Evolutionary conservation across 2,888 invertebrate species (phyloP).

Genomic region (Chelonus formosanus): DNA sequence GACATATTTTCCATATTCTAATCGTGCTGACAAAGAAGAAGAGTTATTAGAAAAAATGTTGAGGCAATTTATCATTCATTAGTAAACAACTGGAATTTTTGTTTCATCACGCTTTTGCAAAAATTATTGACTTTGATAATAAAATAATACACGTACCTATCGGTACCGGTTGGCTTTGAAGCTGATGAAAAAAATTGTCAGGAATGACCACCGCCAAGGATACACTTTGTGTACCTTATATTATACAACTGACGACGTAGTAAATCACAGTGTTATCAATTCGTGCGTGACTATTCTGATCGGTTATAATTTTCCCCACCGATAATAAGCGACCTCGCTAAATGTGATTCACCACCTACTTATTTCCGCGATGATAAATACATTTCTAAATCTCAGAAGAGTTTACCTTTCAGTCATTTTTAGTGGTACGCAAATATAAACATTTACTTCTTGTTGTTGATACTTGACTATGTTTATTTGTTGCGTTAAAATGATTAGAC

Average conservation of each 20-base stretch:
- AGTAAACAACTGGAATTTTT: no score
- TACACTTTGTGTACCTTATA: no score
- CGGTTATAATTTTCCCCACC: background rate
- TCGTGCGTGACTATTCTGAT: slow-evolving; percentile 22
- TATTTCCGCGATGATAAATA: slow-evolving; percentile 11
- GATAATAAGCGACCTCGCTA: slow-evolving; percentile 4
- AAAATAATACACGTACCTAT: no score
- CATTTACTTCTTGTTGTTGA: background rate
- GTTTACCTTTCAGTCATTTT: background rate
- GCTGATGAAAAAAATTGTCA: no score
- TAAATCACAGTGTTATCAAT: slow-evolving; percentile 6
- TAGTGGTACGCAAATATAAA: background rate
- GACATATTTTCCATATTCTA: no score
- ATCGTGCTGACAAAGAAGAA: no score
- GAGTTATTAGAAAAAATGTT: no score
- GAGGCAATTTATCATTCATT: no score
- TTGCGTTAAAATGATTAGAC: background rate
- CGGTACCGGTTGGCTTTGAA: no score
- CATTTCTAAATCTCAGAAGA: slow-evolving; percentile 5
- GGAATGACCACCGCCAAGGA: no score
- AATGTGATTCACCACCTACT: background rate
- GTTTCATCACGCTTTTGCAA: no score
- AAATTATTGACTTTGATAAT: no score
- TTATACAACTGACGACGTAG: background rate
- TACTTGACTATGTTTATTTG: background rate